These are phyloP conservation scores for Lagopus leucura DNA, from an alignment of 2,113 vertebrate genomes.

Conservation along the genomic window DNA sequence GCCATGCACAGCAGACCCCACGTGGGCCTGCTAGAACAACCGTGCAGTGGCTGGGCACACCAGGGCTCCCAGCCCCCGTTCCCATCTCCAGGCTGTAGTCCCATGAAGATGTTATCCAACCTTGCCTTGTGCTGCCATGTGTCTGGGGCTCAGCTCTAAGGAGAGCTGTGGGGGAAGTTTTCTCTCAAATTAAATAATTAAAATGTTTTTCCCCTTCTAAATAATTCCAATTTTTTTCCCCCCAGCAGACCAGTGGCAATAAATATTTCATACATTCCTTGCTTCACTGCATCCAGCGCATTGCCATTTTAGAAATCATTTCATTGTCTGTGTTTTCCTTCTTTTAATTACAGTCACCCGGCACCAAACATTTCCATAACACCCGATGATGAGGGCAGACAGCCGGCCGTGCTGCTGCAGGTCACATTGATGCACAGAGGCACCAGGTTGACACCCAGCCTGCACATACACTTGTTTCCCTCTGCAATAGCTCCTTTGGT, in stretches of 20 bases:
- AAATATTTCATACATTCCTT: slow-evolving; percentile 52
- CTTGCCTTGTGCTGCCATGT: slow-evolving; percentile 17
- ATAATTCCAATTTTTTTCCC: not conserved
- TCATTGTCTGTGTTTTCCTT: slow-evolving; percentile 60
- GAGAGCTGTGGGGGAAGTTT: slow-evolving; percentile 15
- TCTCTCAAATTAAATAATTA: slow-evolving; percentile 70
- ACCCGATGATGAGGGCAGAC: too few species aligned
- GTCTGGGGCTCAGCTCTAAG: slow-evolving; percentile 21
- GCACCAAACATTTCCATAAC: slow-evolving; percentile 41
- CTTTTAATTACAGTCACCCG: slow-evolving; percentile 65
- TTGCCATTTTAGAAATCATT: slow-evolving; percentile 49
- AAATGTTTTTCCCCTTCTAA: slow-evolving; percentile 52
- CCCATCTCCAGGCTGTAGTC: not conserved
- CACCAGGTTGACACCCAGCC: not conserved
- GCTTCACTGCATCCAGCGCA: not conserved
- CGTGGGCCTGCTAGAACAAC: not conserved
- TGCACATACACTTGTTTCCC: not conserved
- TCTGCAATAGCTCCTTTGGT: not conserved
- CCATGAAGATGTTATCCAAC: slow-evolving; percentile 39
- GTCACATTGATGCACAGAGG: too few species aligned
- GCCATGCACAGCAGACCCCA: rapidly evolving
- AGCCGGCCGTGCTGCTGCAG: too few species aligned
- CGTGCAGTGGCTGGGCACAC: not conserved
- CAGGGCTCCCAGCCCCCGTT: not conserved
- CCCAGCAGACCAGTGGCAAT: not conserved